phyloP scores from a whole-genome alignment of 2,888 invertebrate species.

The Helleia helle region DNA sequence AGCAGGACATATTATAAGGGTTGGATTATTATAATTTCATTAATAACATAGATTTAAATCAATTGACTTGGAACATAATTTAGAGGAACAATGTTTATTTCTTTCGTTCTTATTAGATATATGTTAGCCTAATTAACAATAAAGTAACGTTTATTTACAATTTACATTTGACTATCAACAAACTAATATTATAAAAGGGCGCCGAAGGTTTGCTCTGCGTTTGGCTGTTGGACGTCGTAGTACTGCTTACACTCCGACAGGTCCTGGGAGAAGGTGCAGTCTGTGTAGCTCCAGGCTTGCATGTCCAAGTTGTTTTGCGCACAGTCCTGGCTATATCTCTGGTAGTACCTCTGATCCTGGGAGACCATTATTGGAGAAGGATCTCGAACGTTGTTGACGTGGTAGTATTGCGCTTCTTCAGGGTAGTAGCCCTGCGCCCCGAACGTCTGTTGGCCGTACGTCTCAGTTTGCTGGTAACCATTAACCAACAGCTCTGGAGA shows the following conservation, averaged over 20 bases:
- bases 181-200: constrained; percentile 48
- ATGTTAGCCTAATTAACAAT: constrained; percentile 11
- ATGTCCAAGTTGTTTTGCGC: constrained; percentile 42
- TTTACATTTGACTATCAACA: constrained; percentile 22
- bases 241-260: constrained; percentile 48
- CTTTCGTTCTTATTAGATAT: too few species aligned
- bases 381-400: constrained; percentile 44
- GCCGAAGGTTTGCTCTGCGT: constrained; percentile 46
- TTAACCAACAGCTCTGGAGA: constrained; percentile 70
- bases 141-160: constrained; percentile 16
- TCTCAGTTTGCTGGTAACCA: constrained; percentile 51
- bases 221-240: constrained; percentile 47
- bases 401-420: constrained; percentile 59
- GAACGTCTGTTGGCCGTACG: constrained; percentile 53
- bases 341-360: constrained; percentile 51
- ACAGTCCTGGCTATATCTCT: constrained; percentile 49
- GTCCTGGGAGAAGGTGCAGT: constrained; percentile 50
- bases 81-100: constrained; percentile 15
- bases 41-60: too few species aligned
- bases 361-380: constrained; percentile 42
- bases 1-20: too few species aligned
- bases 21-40: too few species aligned
- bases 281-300: constrained; percentile 53
- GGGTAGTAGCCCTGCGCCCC: constrained; percentile 52
- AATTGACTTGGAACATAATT: too few species aligned